phyloP scores from a whole-genome alignment of 2,113 vertebrate genomes.

The Epinephelus lanceolatus region DNA sequence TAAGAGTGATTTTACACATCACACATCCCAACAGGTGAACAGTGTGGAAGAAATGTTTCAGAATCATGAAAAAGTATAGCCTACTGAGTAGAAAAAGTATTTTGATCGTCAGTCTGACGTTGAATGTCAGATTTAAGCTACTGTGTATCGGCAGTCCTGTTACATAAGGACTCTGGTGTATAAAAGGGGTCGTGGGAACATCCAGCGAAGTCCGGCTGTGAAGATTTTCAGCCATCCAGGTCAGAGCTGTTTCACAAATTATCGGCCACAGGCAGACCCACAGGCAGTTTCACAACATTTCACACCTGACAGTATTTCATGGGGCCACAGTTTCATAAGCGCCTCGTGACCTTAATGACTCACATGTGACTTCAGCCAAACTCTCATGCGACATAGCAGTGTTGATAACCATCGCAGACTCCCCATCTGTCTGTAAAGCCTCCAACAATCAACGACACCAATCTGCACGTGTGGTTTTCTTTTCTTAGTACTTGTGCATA shows the following conservation, averaged over 20 bases:
- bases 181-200: constrained; percentile 22
- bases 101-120: background rate
- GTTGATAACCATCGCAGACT: background rate
- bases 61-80: background rate
- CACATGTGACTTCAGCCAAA: constrained; percentile 16
- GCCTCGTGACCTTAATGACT: constrained; percentile 20
- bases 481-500: background rate
- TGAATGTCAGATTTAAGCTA: constrained; percentile 3
- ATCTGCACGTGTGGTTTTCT: constrained; percentile 10
- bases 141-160: background rate
- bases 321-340: background rate
- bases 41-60: background rate
- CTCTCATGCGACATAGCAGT: background rate
- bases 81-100: background rate
- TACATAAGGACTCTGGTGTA: background rate
- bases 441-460: background rate
- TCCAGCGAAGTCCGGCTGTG: constrained; percentile 1
- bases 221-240: constrained; percentile 28
- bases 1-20: constrained; percentile 4
- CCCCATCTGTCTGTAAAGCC: background rate
- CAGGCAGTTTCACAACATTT: constrained; percentile 22
- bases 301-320: constrained; percentile 32
- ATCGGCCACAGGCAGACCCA: background rate
- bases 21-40: background rate
- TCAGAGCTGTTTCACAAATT: constrained; percentile 19